A percentile compares a stretch with the other conserved stretches of the same genome.
These are phyloP conservation scores for Apodemus sylvaticus DNA, from an alignment of 2,113 vertebrate genomes.

Conservation along the genomic window DNA sequence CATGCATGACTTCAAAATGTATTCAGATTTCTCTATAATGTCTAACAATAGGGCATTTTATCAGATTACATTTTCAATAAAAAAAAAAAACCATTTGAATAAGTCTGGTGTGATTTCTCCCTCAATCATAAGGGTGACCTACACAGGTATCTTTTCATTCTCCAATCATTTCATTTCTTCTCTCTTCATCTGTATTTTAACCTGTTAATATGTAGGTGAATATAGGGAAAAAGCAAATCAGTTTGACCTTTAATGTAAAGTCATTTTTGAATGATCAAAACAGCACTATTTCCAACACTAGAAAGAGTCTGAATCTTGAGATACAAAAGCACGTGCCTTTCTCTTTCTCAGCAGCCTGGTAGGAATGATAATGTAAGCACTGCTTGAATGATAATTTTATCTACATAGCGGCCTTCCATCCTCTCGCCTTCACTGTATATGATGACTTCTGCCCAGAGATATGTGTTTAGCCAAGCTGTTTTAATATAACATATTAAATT, in stretches of 20 bases:
- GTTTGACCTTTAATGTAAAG: slow-evolving; percentile 73
- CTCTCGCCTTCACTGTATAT: slow-evolving; percentile 49
- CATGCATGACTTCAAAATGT: slow-evolving; percentile 71
- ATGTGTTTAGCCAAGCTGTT: slow-evolving; percentile 72
- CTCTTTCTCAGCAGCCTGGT: slow-evolving; percentile 53
- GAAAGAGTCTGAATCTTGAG: slow-evolving; percentile 66
- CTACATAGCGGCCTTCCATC: slow-evolving; percentile 44
- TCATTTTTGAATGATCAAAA: slow-evolving; percentile 70
- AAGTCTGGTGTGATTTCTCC: slow-evolving; percentile 77
- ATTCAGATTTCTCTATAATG: slow-evolving; percentile 69
- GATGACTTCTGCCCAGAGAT: slow-evolving; percentile 67
- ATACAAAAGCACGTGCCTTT: slow-evolving; percentile 6
- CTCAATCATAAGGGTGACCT: slow-evolving; percentile 70
- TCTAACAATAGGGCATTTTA: slow-evolving; percentile 75
- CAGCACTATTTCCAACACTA: slow-evolving; percentile 27
- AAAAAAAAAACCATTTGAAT: slow-evolving; percentile 64
- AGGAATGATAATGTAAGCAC: slow-evolving; percentile 62
- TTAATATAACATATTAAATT: slow-evolving; percentile 72
- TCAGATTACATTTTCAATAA: slow-evolving; percentile 78
- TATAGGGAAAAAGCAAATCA: slow-evolving; percentile 64
- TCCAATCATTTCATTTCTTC: slow-evolving; percentile 52
- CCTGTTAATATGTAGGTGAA: slow-evolving; percentile 61
- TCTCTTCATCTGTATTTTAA: slow-evolving; percentile 61
- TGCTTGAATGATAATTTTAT: slow-evolving; percentile 74
- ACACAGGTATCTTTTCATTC: slow-evolving; percentile 48